phyloP scores from a whole-genome alignment of 2,888 invertebrate genomes.

The Drosophila maculinotata region DNA sequence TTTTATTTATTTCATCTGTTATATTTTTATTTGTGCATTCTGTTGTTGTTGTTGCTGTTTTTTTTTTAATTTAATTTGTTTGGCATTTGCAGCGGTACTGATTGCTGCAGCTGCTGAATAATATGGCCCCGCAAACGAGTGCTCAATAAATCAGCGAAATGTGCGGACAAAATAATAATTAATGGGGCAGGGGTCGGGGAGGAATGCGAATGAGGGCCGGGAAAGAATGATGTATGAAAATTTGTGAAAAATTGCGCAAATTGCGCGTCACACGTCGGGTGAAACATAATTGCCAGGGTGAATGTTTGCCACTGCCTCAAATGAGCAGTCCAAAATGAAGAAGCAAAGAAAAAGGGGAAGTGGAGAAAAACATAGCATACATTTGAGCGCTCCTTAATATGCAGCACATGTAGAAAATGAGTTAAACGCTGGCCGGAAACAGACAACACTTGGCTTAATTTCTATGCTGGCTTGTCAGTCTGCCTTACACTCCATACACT shows the following conservation, averaged over 20 bases:
- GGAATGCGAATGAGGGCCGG: background rate
- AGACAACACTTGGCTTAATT: constrained; percentile 77
- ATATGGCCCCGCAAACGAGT: constrained; percentile 39
- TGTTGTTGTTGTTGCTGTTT: constrained; percentile 13
- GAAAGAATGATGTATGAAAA: constrained; percentile 67
- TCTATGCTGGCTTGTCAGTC: constrained; percentile 48
- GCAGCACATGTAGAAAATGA: constrained; percentile 83
- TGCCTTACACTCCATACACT: background rate
- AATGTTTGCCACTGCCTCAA: constrained; percentile 44
- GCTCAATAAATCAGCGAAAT: constrained; percentile 77
- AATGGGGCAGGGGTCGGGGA: constrained; percentile 35
- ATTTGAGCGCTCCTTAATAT: constrained; percentile 68
- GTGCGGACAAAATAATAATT: constrained; percentile 77
- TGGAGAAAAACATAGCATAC: constrained; percentile 30
- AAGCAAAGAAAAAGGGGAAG: constrained; percentile 3
- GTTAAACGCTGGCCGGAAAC: constrained; percentile 77
- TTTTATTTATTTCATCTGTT: constrained; percentile 28
- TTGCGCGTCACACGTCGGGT: constrained; percentile 52
- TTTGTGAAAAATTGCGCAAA: constrained; percentile 78
- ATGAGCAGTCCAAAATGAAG: constrained; percentile 60
- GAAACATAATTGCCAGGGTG: constrained; percentile 61
- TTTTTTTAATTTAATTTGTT: constrained; percentile 45
- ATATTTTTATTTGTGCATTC: background rate
- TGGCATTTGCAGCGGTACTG: constrained; percentile 52
- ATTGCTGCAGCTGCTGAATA: constrained; percentile 56